A percentile compares a stretch with the other conserved stretches of the same genome.
Evolutionary conservation across 1,140 invertebrate genomes (phyloP).

Genomic region (Muscidifurax raptorellus): DNA sequence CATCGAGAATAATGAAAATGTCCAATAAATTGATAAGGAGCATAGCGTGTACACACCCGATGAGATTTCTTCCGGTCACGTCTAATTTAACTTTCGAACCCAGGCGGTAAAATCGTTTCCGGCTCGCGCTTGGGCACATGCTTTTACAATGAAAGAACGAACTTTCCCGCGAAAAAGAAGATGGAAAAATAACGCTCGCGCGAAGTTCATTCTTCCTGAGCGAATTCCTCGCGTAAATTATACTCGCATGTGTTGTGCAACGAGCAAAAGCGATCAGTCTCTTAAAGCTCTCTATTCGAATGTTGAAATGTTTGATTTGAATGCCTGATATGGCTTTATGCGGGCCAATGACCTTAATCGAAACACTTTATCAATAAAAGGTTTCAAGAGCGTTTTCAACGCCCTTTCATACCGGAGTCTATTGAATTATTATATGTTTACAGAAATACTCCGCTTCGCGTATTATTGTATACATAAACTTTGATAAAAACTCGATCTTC

Average conservation of each 20-base stretch:
- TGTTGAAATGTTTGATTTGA: neutral
- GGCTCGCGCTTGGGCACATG: no score
- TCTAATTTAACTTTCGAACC: no score
- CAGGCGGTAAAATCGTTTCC: no score
- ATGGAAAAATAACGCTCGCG: neutral
- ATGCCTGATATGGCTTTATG: neutral
- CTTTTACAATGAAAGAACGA: no score
- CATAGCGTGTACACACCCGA: no score
- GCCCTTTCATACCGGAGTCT: neutral
- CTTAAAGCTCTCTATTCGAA: conserved; percentile 2
- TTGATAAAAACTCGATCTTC: no score
- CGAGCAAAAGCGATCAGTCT: neutral
- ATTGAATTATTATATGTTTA: neutral
- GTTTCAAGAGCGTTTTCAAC: conserved; percentile 1
- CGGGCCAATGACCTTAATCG: conserved; percentile 14
- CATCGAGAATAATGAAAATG: no score
- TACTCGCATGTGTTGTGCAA: neutral
- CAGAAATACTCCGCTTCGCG: neutral
- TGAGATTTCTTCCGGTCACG: no score
- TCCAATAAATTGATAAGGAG: no score
- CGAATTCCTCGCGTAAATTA: neutral
- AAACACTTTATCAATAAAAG: conserved; percentile 27
- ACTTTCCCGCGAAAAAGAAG: no score
- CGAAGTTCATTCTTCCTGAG: neutral
- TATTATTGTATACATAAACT: no score